phyloP scores from a whole-genome alignment of 1,140 invertebrate genomes.

The Gonioctena quinquepunctata region DNA sequence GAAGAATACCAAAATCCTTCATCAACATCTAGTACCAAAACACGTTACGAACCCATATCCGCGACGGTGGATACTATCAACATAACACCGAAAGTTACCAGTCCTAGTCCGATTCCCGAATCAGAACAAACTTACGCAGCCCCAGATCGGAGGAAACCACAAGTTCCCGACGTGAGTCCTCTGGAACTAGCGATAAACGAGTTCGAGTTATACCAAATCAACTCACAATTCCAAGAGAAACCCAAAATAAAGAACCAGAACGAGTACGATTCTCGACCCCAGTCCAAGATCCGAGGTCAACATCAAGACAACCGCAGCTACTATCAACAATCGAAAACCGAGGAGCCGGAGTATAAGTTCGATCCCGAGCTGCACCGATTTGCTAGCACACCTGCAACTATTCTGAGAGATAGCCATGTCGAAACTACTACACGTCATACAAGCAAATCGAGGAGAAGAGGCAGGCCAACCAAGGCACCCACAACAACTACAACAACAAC shows the following conservation, averaged over 20 bases:
- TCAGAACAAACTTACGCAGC: not conserved
- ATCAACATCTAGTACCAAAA: not conserved
- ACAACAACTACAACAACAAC: conserved; percentile 25
- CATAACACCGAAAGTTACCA: not conserved
- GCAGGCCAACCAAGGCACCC: conserved; percentile 8
- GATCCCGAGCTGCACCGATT: conserved; percentile 11
- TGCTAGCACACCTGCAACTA: conserved; percentile 10
- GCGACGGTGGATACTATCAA: not conserved
- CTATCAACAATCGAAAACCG: not conserved
- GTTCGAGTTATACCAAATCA: conserved; percentile 47
- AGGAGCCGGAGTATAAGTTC: conserved; percentile 4
- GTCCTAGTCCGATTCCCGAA: not conserved
- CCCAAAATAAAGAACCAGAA: conserved; percentile 25
- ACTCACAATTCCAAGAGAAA: conserved; percentile 34
- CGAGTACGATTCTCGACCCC: not conserved
- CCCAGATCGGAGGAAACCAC: not conserved
- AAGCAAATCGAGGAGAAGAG: conserved; percentile 23
- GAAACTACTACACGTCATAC: conserved; percentile 15
- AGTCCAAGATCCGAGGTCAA: not conserved
- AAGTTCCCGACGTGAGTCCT: conserved; percentile 22
- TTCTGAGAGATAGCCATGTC: conserved; percentile 11
- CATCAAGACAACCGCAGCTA: not conserved
- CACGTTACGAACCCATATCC: not conserved
- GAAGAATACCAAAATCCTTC: not conserved
- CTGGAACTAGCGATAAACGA: conserved; percentile 45